Evolutionary conservation across 2,113 vertebrate genomes (phyloP).

Genomic region (Spermophilus dauricus): DNA sequence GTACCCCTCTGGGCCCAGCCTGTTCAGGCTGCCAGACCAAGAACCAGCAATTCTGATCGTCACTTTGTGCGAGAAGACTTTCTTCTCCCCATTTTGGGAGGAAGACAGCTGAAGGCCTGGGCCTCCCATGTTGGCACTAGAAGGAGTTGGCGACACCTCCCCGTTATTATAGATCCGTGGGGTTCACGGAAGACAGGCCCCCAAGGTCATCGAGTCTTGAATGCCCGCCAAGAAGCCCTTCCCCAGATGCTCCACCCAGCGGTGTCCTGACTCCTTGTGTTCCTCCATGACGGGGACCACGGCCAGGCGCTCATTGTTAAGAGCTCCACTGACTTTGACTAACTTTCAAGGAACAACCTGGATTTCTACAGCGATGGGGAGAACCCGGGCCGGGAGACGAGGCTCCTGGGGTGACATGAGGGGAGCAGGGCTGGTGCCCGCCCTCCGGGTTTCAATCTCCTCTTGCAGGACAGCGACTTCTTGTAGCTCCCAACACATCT

Average conservation of each 20-base stretch:
- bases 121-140: not conserved
- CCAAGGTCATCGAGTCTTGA: not conserved
- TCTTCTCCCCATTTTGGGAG: not conserved
- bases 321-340: not conserved
- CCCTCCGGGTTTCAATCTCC: not conserved
- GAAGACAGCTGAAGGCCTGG: not conserved
- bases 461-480: not conserved
- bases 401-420: not conserved
- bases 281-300: no score
- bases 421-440: not conserved
- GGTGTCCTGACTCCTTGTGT: not conserved
- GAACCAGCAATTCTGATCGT: not conserved
- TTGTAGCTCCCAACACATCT: not conserved
- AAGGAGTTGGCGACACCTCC: not conserved
- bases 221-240: not conserved
- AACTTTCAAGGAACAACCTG: not conserved
- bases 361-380: not conserved
- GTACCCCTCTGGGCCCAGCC: not conserved
- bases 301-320: not conserved
- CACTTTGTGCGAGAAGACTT: not conserved
- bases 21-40: not conserved
- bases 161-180: not conserved
- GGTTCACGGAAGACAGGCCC: not conserved
- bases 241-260: not conserved
- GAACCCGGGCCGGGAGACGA: not conserved